Conservation (phyloP, 2,888 invertebrate genomes). For the Cotesia congregata region DNA sequence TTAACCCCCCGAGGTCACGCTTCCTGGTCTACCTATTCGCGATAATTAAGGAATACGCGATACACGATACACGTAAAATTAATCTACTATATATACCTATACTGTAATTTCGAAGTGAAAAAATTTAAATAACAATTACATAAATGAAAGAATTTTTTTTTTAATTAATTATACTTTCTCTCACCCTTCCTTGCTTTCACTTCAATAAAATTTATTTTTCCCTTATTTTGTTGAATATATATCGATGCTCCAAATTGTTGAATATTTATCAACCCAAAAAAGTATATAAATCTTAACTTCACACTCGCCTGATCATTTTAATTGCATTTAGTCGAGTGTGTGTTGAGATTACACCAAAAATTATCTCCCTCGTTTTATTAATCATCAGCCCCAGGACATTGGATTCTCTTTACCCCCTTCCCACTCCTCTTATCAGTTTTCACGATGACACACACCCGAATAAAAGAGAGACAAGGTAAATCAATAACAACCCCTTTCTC, state of each 20-base stretch:
- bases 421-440: neutral
- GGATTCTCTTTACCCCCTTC: conserved; percentile 25
- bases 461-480: neutral
- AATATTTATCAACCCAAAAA: neutral
- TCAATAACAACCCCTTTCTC: conserved; percentile 33
- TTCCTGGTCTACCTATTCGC: conserved; percentile 49
- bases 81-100: too few relatives aligned
- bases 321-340: conserved; percentile 20
- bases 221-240: too few relatives aligned
- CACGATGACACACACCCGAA: neutral
- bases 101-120: too few relatives aligned
- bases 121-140: neutral
- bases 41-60: conserved; percentile 52
- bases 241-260: neutral
- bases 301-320: conserved; percentile 19
- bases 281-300: conserved; percentile 15
- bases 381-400: neutral
- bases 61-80: neutral
- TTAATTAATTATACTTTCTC: too few relatives aligned
- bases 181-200: too few relatives aligned
- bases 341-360: conserved; percentile 19
- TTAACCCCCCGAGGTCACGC: conserved; percentile 51
- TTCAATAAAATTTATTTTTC: neutral
- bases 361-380: conserved; percentile 20
- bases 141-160: neutral